Evolutionary conservation across 2,888 invertebrate genomes (phyloP), one percentile per base, ranked within the genome.

Genomic region (Eupeodes latifasciatus): DNA sequence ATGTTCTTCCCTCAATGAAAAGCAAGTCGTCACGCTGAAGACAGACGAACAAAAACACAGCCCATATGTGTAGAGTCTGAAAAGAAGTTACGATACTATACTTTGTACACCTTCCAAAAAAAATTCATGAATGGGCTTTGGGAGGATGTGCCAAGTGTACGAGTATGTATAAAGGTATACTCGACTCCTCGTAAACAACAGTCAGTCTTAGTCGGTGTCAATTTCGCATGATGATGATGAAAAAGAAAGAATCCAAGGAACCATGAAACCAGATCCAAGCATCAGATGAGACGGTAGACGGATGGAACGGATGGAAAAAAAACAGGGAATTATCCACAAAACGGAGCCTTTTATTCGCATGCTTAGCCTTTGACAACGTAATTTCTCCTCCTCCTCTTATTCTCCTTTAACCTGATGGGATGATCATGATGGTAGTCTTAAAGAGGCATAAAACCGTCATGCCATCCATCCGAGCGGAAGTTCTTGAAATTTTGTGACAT

Each of bases 401-500:
- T 4, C 51, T 77, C 49, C 16, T 53, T 7, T 1, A 59, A 9
- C 55, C 40, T 36, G 27, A 14, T 47, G 4, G 4, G 57, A 57
- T 57, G 27, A 57, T 14, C 34, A 57, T 57, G 27, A 57, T 14
- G 11, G 34, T 44, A 61, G 77, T 81, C 77, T 66, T 78, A 27
- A 62, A 69, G 61, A 40, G 67, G 19, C 40, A 55, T 34, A 27
- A 72, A 27, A 67, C 44, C 61, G 55, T 27, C 78, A 74, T 11
- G n/a, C 16, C 62, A 79, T 55, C 19, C 71, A 71, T 69, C 69
- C 69, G 62, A 72, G 78, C 82, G 82, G 85, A 88, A 85, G 85
- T 85, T 85, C 85, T 88, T 78, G 81, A 88, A 88, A 81, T 88
- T 88, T 71, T 85, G 78, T 85, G 81, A 81, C 88, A 88, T 81